These are phyloP conservation scores for Drosophila subobscura DNA, from an alignment of 1,140 invertebrate species.

Conservation along the genomic window DNA sequence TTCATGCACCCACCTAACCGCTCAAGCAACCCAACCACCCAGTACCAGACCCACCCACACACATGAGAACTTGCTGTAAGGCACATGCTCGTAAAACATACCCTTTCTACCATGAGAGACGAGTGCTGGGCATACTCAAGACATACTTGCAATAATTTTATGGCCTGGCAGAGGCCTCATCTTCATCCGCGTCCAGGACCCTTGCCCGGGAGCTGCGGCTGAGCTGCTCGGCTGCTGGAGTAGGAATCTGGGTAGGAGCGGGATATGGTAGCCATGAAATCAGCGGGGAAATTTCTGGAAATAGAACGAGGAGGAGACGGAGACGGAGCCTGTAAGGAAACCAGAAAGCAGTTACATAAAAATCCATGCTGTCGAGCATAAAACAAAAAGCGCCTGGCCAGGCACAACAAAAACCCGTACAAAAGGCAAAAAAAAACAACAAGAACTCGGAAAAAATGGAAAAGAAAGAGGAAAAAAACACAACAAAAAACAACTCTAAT, in stretches of 20 bases:
- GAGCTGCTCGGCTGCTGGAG: constrained; percentile 13
- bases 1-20: constrained; percentile 29
- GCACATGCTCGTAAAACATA: constrained; percentile 76
- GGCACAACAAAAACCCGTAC: constrained; percentile 57
- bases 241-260: constrained; percentile 1
- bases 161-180: constrained; percentile 70
- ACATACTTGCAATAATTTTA: constrained; percentile 81
- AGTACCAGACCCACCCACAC: constrained; percentile 8
- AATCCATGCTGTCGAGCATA: constrained; percentile 78
- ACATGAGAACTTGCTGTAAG: constrained; percentile 61
- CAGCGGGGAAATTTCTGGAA: constrained; percentile 60
- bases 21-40: too few relatives aligned
- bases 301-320: constrained; percentile 38
- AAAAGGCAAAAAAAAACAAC: constrained; percentile 45
- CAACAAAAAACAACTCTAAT: constrained; percentile 79
- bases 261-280: constrained; percentile 67
- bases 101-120: constrained; percentile 64
- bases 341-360: constrained; percentile 81
- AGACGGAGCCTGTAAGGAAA: constrained; percentile 54
- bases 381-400: constrained; percentile 77
- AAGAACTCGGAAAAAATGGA: constrained; percentile 35
- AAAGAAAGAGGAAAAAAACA: constrained; percentile 59
- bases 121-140: constrained; percentile 78
- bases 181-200: constrained; percentile 29
- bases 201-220: constrained; percentile 4